Conservation (phyloP, 2,888 invertebrate species). For the Entomobrya proxima region DNA sequence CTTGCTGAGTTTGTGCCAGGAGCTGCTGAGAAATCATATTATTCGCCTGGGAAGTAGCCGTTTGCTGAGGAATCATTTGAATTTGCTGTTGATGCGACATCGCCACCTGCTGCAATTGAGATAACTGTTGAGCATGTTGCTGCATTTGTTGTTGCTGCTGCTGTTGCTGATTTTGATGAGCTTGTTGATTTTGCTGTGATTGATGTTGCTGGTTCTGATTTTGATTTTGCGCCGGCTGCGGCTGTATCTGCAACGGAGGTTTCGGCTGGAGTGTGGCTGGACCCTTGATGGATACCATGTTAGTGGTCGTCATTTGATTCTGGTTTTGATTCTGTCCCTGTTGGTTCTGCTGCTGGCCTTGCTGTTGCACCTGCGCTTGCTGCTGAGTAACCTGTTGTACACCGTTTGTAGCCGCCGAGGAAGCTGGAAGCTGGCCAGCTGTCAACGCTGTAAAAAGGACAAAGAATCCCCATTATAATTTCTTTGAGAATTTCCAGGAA, state of each 20-base stretch:
- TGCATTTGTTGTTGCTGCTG: conserved; percentile 66
- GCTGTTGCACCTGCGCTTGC: conserved; percentile 71
- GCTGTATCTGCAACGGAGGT: conserved; percentile 73
- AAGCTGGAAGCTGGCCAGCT: conserved; percentile 77
- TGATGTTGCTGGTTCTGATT: conserved; percentile 62
- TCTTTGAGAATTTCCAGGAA: too few relatives aligned
- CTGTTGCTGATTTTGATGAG: conserved; percentile 70
- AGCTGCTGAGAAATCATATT: conserved; percentile 70
- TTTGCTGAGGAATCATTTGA: conserved; percentile 73
- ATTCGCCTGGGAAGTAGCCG: conserved; percentile 66
- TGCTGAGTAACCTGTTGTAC: conserved; percentile 75
- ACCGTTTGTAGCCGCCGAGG: conserved; percentile 77
- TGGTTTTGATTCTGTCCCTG: conserved; percentile 68
- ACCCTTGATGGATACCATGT: conserved; percentile 66
- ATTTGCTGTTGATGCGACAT: conserved; percentile 72
- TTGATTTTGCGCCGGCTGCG: conserved; percentile 63
- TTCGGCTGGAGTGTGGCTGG: conserved; percentile 73
- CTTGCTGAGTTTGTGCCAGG: conserved; percentile 66
- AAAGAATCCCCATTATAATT: too few relatives aligned
- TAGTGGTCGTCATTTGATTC: conserved; percentile 56
- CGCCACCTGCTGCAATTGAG: conserved; percentile 75
- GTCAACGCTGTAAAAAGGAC: conserved; percentile 76
- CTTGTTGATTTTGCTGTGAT: conserved; percentile 68
- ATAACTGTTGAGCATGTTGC: conserved; percentile 78
- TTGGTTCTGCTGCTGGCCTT: conserved; percentile 60